Conservation (phyloP, 2,888 invertebrate species). For the Drosophila barbarae region DNA sequence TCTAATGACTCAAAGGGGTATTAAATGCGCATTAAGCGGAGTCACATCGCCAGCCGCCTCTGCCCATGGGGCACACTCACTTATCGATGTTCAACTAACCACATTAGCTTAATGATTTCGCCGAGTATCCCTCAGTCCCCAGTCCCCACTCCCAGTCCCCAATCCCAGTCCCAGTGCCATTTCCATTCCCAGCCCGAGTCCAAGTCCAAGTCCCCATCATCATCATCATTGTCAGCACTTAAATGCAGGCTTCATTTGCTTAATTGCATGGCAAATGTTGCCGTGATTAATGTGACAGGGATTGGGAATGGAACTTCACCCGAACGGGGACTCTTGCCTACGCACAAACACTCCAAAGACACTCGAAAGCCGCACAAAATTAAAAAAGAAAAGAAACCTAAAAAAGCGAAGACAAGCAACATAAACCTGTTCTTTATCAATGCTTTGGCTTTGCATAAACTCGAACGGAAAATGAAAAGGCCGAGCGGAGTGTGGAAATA, state of each 20-base stretch:
- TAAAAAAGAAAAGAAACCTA: slow-evolving; percentile 9
- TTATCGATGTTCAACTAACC: slow-evolving; percentile 57
- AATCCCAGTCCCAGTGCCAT: slow-evolving; percentile 6
- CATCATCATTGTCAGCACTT: slow-evolving; percentile 64
- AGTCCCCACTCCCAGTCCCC: slow-evolving; percentile 30
- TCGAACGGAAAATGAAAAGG: slow-evolving; percentile 17
- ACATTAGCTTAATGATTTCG: slow-evolving; percentile 69
- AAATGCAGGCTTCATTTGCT: slow-evolving; percentile 72
- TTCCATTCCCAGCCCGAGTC: slow-evolving; percentile 16
- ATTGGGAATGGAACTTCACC: slow-evolving; percentile 40
- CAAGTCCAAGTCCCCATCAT: slow-evolving; percentile 30
- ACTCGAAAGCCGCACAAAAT: slow-evolving; percentile 14
- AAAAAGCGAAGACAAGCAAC: slow-evolving; percentile 26
- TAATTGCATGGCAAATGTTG: slow-evolving; percentile 69
- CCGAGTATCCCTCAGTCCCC: slow-evolving; percentile 47
- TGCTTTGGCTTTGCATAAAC: slow-evolving; percentile 27
- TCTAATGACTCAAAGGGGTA: slow-evolving; percentile 44
- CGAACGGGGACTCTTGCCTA: slow-evolving; percentile 40
- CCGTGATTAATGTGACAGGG: slow-evolving; percentile 62
- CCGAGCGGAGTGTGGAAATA: slow-evolving; percentile 5
- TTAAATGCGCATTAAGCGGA: slow-evolving; percentile 61
- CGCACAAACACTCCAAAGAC: slow-evolving; percentile 30
- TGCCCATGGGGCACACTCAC: slow-evolving; percentile 52
- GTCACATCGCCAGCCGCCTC: slow-evolving; percentile 31
- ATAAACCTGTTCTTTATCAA: slow-evolving; percentile 53